Percentiles rank a stretch among this genome's conserved stretches.
Conservation (phyloP, 2,888 invertebrate species). For the Macrophya annulata region DNA sequence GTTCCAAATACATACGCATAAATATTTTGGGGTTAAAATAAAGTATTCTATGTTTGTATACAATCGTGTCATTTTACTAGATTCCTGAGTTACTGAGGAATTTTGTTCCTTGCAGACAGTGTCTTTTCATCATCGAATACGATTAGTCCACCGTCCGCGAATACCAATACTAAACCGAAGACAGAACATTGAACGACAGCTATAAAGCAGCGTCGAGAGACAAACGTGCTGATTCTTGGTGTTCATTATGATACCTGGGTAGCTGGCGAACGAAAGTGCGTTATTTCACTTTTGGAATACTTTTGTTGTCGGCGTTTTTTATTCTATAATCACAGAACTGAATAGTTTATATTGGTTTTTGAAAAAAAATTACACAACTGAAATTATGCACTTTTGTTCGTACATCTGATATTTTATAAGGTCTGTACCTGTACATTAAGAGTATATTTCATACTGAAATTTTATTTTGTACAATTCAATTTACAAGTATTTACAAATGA, state of each 20-base stretch:
- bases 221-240: not conserved
- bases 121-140: not conserved
- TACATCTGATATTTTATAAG: not conserved
- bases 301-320: not conserved
- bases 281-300: not conserved
- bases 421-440: not conserved
- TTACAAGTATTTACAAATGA: slow-evolving; percentile 30
- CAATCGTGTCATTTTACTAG: not conserved
- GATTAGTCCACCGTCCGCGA: not conserved
- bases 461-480: slow-evolving; percentile 29
- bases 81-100: not conserved
- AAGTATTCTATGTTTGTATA: slow-evolving; percentile 7
- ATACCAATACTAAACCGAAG: not conserved
- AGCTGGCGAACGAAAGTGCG: not conserved
- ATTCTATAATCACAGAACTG: not conserved
- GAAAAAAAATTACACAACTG: not conserved
- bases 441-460: slow-evolving; percentile 2
- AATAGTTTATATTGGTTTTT: not conserved
- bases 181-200: not conserved
- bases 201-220: not conserved
- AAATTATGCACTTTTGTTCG: not conserved
- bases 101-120: not conserved
- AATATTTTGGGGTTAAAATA: slow-evolving; percentile 10
- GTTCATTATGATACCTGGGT: not conserved
- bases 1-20: slow-evolving; percentile 8